Evolutionary conservation across 2,888 invertebrate genomes (phyloP), one percentile per base, ranked within the genome.

Genomic region (Rhaphigaster nebulosa): DNA sequence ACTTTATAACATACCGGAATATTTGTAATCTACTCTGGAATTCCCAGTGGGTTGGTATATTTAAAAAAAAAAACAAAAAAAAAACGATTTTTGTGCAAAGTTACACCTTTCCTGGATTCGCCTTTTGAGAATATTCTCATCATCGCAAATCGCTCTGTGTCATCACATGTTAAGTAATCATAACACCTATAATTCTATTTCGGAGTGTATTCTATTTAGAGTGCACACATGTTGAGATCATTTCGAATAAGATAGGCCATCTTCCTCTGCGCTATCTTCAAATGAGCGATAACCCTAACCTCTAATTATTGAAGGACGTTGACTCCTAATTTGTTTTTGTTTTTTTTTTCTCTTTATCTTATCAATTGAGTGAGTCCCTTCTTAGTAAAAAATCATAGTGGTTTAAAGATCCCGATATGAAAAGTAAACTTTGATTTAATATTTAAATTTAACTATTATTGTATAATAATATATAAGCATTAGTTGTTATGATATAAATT

Each of bases 241-340:
- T 76, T n/a, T 60, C 12, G 4, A 34, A 76, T 38, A 18, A 76
- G 76, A 18, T 76, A 76, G 18, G 5, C 15, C 76, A 38, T 38
- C 76, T 76, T 54, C 76, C 76, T 12, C 26, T n/a, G 23, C n/a
- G n/a, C n/a, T 76, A 76, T 76, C 76, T 20, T 1, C 6, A 38
- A 10, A 76, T 38, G 20, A 6, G 18, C 76, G 76, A 76, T 76
- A 76, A 76, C 76, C 76, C 38, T 76, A 76, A 76, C 76, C 76
- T 76, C 76, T 15, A 76, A 76, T 76, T 76, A 76, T 38, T 38
- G 29, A 38, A 76, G 76, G 76, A 26, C 76, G 38, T 76, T 76
- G 76, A 76, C 76, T 76, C 38, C 34, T 76, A 76, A 76, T 76
- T 76, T 76, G 13, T 76, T 38, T 76, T 38, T 20, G 3, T 23